Evolutionary conservation across 2,888 invertebrate species (phyloP), one percentile per base, ranked within the genome.

Genomic region (Periphyllus acericola): DNA sequence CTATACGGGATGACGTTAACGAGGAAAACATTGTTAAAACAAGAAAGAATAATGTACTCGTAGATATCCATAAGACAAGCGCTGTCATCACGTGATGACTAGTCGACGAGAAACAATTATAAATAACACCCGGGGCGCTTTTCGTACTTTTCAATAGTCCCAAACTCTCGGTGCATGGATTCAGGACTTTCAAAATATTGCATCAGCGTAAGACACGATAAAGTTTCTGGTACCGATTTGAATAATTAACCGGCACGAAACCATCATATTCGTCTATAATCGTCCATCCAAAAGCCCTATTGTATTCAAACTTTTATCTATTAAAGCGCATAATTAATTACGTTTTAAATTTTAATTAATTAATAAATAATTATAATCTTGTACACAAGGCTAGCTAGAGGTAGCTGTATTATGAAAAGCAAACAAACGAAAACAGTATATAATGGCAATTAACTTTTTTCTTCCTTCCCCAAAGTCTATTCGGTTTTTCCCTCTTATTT

Each of bases 401-500:
- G 46, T 46, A 46, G 46, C 5, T 40, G 40, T 14, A 72, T 55
- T 60, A 83, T 29, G 25, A 66, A 66, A 83, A 83, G 71, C 82
- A 52, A 72, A 52, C 34, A 74, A 52, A 46, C 25, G 14, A 83
- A 83, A 55, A 74, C 60, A 1, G n/a, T n/a, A 60, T 74, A 79
- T 74, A 80, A 74, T 25, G n/a, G 66, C 66, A 87, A 81, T 87
- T 87, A 87, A 40, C 87, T 87, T 87, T 86, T 86, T 25, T 36
- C 34, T 25, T 55, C 79, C 34, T 25, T 55, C 79, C 60, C 25
- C 52, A 21, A 32, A 52, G 52, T 86, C 52, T 66, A 55, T 79
- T 72, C 40, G 60, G 71, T 46, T 74, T 71, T 78, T 78, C 36
- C 8, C 34, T 79, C 17, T 86, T 92, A 90, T 79, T 87, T 79